Evolutionary conservation across 2,797 vertebrate species (phyloP), one percentile per base, ranked within the genome.

Genomic region (Crocodylus rhombifer): DNA sequence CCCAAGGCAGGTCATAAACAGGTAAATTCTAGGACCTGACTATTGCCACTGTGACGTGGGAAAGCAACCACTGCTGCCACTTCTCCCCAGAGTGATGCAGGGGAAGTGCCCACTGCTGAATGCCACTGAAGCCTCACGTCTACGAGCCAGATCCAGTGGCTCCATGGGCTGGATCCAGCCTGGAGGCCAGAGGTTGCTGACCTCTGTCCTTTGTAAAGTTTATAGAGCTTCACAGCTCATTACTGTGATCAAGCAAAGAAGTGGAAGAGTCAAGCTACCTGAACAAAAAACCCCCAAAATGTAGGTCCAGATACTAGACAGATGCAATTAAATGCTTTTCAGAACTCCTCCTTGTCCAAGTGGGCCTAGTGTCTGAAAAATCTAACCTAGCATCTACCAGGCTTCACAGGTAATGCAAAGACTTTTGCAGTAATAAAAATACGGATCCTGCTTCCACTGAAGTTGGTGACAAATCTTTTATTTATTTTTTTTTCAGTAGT

Each of bases 401-500:
- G 42, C 36, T 64, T 82, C 23, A 21, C 56, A 85, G 62, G 17
- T 61, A 64, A 58, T 30, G 71, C 20, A 42, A 42, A 74, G 78
- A 61, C 25, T 79, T 79, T 89, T 57, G 57, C 21, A 60, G 56
- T 28, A 63, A 30, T 71, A 58, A 56, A 78, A 64, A 58, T 58
- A 77, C 0, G 73, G 55, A 76, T 60, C 42, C 58, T 77, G 57
- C 8, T 58, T 84, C 21, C 79, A 36, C 30, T 62, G 8, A 73
- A 64, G 30, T 74, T 60, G 74, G 18, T 42, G 75, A 85, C 84
- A 55, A 71, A 79, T 78, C 76, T 86, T 7, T 76, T 36, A 83
- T n/a, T 61, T 56, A 92, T 69, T 87, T 91, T 96, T 96, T 69
- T 87, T 91, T 96, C 20, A 73, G 28, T 55, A 21, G 25, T 23